A percentile compares a stretch with the other conserved stretches of the same genome.
phyloP scores from a whole-genome alignment of 1,140 invertebrate genomes.

The Pseudomyrmex pallidus region DNA sequence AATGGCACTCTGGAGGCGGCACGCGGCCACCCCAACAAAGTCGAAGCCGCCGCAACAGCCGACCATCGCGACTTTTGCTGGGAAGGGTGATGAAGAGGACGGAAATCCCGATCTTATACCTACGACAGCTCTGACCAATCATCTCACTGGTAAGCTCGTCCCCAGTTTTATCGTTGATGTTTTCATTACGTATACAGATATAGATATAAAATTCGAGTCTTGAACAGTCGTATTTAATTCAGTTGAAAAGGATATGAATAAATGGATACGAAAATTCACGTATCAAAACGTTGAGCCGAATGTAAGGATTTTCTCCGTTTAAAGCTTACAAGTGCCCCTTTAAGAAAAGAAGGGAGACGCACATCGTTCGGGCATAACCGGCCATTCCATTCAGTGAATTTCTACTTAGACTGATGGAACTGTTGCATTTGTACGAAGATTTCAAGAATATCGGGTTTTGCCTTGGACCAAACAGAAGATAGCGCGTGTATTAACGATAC shows the following conservation, averaged over 20 bases:
- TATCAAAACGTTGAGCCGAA: not conserved
- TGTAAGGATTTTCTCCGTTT: conserved; percentile 8
- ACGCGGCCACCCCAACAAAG: conserved; percentile 86
- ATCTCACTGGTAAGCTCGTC: conserved; percentile 75
- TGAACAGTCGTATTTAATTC: not conserved
- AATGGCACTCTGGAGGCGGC: conserved; percentile 89
- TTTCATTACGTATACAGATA: not conserved
- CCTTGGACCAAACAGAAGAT: conserved; percentile 15
- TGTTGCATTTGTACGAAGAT: conserved; percentile 47
- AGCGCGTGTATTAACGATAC: conserved; percentile 54
- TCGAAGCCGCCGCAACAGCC: conserved; percentile 82
- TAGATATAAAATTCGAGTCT: too few relatives aligned
- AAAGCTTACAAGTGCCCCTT: conserved; percentile 45
- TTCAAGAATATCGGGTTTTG: conserved; percentile 59
- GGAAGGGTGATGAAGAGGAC: conserved; percentile 83
- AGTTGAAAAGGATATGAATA: not conserved
- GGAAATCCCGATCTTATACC: conserved; percentile 84
- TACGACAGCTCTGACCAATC: conserved; percentile 81
- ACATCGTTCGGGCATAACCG: conserved; percentile 40
- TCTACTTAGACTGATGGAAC: conserved; percentile 65
- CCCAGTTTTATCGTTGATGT: not conserved
- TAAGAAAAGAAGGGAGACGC: conserved; percentile 8
- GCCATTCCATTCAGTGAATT: conserved; percentile 36
- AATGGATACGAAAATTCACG: not conserved
- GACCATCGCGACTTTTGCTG: conserved; percentile 81